Evolutionary conservation across 2,113 vertebrate species (phyloP).

Genomic region (Oncorhynchus gorbuscha): DNA sequence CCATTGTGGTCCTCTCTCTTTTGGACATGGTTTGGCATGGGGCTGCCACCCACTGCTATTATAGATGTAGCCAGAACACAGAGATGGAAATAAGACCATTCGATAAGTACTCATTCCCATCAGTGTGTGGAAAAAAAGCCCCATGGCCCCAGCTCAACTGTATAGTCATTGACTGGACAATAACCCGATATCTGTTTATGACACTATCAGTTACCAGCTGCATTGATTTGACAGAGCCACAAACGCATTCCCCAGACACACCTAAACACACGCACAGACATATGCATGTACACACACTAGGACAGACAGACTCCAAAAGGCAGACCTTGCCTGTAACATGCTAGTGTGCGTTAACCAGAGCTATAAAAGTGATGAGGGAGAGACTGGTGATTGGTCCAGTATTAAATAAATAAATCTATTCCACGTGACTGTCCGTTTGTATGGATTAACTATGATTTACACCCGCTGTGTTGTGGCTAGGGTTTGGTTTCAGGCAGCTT

Average conservation of each 20-base stretch:
- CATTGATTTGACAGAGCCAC: constrained; percentile 51
- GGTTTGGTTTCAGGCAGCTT: background rate
- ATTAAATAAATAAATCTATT: constrained; percentile 3
- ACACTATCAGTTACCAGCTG: constrained; percentile 48
- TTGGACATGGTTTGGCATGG: constrained; percentile 3
- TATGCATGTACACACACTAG: no score
- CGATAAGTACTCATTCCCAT: constrained; percentile 32
- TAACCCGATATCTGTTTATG: constrained; percentile 48
- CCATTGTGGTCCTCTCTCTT: no score
- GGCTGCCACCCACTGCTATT: constrained; percentile 8
- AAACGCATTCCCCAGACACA: background rate
- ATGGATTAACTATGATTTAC: constrained; percentile 17
- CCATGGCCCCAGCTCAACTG: constrained; percentile 32
- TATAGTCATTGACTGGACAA: constrained; percentile 29
- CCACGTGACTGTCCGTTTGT: constrained; percentile 24
- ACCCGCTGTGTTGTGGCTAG: constrained; percentile 9
- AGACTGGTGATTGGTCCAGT: background rate
- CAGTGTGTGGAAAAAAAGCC: constrained; percentile 18
- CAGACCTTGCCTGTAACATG: no score
- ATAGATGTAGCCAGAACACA: constrained; percentile 9
- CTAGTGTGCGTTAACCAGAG: no score
- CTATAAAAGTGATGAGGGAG: no score
- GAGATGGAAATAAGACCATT: constrained; percentile 5
- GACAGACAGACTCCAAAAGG: no score
- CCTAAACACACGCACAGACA: no score